Percentiles rank a stretch among this genome's conserved stretches.
These are phyloP conservation scores for Zaprionus camerounensis DNA, from an alignment of 1,140 invertebrate genomes.

Conservation along the genomic window DNA sequence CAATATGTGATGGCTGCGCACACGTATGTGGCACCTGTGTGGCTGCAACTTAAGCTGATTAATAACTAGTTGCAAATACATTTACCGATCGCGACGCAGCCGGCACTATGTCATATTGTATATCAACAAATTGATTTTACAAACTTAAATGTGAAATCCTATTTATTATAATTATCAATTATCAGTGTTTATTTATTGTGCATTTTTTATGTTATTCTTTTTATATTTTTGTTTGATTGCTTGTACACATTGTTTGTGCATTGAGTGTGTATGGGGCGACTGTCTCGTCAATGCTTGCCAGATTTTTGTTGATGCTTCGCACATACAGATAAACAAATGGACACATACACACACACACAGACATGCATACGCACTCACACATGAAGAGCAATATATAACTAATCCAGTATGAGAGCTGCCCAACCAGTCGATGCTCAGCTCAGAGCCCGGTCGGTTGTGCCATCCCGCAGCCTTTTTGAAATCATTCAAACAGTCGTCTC, in stretches of 20 bases:
- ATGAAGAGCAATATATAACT: constrained; percentile 53
- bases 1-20: background rate
- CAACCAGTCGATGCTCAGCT: constrained; percentile 71
- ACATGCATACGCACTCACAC: background rate
- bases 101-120: constrained; percentile 43
- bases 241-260: background rate
- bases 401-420: constrained; percentile 51
- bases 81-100: constrained; percentile 8
- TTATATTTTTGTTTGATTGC: constrained; percentile 20
- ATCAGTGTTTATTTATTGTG: constrained; percentile 35
- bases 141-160: constrained; percentile 2
- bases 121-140: constrained; percentile 1
- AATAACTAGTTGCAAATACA: constrained; percentile 14
- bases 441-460: constrained; percentile 60
- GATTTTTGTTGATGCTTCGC: constrained; percentile 35
- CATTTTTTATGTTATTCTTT: background rate
- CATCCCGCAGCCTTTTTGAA: constrained; percentile 41
- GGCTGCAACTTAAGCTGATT: background rate
- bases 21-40: background rate
- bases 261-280: constrained; percentile 27
- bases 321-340: background rate
- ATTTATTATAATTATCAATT: constrained; percentile 60
- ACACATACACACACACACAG: background rate
- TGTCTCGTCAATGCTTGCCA: constrained; percentile 9
- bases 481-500: background rate